Evolutionary conservation across 2,113 vertebrate species (phyloP).

Genomic region (Astur gentilis): DNA sequence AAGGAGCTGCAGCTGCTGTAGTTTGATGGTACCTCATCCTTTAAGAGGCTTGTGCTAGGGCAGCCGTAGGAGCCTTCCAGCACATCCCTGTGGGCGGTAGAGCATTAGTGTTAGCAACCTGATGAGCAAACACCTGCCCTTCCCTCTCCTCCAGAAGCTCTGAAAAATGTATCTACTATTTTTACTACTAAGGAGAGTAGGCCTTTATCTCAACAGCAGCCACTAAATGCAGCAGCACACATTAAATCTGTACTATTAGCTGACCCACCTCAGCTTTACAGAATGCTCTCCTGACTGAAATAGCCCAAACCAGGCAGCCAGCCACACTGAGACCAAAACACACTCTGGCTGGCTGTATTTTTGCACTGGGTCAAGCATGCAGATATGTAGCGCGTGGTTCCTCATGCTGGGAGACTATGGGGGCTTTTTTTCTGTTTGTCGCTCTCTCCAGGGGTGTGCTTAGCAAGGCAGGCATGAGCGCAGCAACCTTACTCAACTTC

Average conservation of each 20-base stretch:
- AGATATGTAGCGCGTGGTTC: neutral
- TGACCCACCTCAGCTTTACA: neutral
- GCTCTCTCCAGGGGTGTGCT: neutral
- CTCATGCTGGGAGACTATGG: neutral
- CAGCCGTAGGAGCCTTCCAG: neutral
- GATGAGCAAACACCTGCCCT: rapidly evolving
- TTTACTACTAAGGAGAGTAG: neutral
- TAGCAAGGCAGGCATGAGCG: rapidly evolving
- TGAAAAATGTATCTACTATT: neutral
- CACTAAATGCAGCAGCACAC: neutral
- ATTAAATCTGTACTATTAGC: neutral
- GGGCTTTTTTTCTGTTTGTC: neutral
- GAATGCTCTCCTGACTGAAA: neutral
- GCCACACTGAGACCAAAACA: neutral
- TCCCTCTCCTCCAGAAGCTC: neutral
- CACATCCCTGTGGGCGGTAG: rapidly evolving
- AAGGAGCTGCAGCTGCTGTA: neutral
- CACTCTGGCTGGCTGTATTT: neutral
- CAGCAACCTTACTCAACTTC: neutral
- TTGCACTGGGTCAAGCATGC: neutral
- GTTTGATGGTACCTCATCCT: neutral
- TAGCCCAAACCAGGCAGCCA: neutral
- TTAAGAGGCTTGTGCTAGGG: neutral
- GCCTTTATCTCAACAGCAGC: neutral
- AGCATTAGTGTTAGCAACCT: neutral